These are phyloP conservation scores for Zaprionus davidi DNA, from an alignment of 1,140 invertebrate genomes.

Conservation along the genomic window DNA sequence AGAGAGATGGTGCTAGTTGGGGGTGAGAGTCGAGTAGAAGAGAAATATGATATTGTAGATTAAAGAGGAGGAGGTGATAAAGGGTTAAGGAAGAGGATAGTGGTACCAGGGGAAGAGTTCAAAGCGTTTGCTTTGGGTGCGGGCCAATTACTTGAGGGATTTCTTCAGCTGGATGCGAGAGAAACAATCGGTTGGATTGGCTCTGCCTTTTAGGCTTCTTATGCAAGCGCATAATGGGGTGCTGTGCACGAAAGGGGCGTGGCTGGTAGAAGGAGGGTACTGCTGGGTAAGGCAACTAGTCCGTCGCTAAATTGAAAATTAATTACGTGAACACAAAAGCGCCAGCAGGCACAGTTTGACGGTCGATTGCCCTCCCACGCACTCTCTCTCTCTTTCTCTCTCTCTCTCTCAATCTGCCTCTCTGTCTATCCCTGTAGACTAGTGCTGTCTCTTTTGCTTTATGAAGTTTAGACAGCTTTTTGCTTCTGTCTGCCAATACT, in stretches of 20 bases:
- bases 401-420: neutral
- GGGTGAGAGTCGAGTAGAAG: neutral
- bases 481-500: neutral
- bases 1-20: neutral
- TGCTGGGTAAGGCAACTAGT: conserved; percentile 6
- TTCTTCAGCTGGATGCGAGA: neutral
- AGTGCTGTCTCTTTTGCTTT: neutral
- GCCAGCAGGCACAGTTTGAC: conserved; percentile 40
- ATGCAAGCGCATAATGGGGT: neutral
- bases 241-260: neutral
- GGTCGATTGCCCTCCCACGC: conserved; percentile 14
- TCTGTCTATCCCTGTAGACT: neutral
- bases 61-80: neutral
- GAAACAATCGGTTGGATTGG: neutral
- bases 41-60: neutral
- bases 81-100: neutral
- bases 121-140: conserved; percentile 3
- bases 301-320: conserved; percentile 60
- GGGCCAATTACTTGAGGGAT: conserved; percentile 25
- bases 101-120: neutral
- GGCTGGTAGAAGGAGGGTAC: neutral
- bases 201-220: neutral
- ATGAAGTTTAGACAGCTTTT: conserved; percentile 28
- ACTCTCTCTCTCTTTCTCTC: neutral
- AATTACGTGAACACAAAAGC: conserved; percentile 60